Evolutionary conservation across 2,888 invertebrate species (phyloP), one percentile per base, ranked within the genome.

Genomic region (Tinea semifulvella): DNA sequence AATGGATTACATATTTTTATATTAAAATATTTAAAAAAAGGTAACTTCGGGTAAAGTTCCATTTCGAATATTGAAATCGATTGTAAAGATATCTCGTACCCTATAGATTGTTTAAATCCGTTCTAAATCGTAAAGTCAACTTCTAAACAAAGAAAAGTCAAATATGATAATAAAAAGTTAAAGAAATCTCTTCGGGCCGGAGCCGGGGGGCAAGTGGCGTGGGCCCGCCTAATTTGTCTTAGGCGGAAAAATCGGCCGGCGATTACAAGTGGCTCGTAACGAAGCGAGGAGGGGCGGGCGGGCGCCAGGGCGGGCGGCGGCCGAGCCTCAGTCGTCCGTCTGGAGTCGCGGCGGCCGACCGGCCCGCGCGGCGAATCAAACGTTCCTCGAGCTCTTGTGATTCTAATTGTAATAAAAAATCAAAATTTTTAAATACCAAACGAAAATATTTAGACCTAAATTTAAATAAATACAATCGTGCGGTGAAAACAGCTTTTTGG

Each of bases 371-470:
- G 60, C 76, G 68, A 61, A 70, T 73, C 26, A 17, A 73, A 73
- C 79, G 81, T 81, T 82, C 82, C 81, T 82, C 81, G 80, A 76
- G 79, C 75, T 69, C 72, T 81, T 81, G 82, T 82, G 81, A 82
- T 82, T 71, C 68, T 74, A 75, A 77, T 71, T 70, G 71, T 64
- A 75, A 4, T 31, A 31, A 71, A 66, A 48, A 49, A 49, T 39
- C 11, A 22, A 3, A 5, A 39, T 39, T 13, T 14, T 27, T n/a
- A n/a, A n/a, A 35, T 31, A 25, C 44, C 22, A 42, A 42, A 22
- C 31, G 14, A 31, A 14, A 31, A 7, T 31, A 7, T 22, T 76
- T 75, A 74, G 76, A 72, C 65, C 59, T 63, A 65, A 59, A 71
- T 72, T 77, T 63, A 56, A 69, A 61, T 14, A 13, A 7, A 63